Evolutionary conservation across 2,888 invertebrate species (phyloP), one percentile per base, ranked within the genome.

Genomic region (Pachymerium ferrugineum): DNA sequence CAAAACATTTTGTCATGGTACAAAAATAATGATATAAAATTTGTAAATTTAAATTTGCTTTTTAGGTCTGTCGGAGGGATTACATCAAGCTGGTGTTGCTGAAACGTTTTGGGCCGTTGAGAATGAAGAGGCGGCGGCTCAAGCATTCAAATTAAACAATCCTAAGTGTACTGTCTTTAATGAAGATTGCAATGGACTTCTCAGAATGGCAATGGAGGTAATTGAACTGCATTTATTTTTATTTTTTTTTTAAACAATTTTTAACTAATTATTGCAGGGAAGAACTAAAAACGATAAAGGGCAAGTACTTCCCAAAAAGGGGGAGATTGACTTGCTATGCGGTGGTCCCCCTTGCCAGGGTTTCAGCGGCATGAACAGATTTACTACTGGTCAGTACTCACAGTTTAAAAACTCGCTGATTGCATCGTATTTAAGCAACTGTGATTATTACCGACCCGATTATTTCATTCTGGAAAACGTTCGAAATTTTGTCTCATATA

Each of bases 311-410:
- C 93, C 93, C 0, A 83, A 85, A 81, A 89, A 88, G 80, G 92
- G 92, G 0, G 90, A 93, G 75, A 92, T 94, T 0, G 92, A 94
- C 79, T 82, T 94, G 75, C 82, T 94, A 31, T 91, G 92, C 79
- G 93, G 93, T 10, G 93, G 93, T 0, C 93, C 93, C 0, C 93
- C 93, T 0, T 94, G 93, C 80, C 93, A 94, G 82, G 93, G 93
- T 3, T 94, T 93, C 83, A 92, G 91, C 68, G 92, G 92, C 35
- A 92, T 93, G 92, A 94, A 93, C 82, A 85, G 92, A 72, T 94
- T 93, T 82, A 93, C 91, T 83, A 89, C 89, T 0, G 85, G 92
- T 33, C 90, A 93, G 78, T 92, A 92, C 82, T 92, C 93, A 1
- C 86, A 88, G 77, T 93, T 93, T 80, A 93, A 92, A 84, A 93